Percentiles rank a stretch among this genome's conserved stretches.
phyloP scores from a whole-genome alignment of 2,797 vertebrate species.

The Lophius americanus region DNA sequence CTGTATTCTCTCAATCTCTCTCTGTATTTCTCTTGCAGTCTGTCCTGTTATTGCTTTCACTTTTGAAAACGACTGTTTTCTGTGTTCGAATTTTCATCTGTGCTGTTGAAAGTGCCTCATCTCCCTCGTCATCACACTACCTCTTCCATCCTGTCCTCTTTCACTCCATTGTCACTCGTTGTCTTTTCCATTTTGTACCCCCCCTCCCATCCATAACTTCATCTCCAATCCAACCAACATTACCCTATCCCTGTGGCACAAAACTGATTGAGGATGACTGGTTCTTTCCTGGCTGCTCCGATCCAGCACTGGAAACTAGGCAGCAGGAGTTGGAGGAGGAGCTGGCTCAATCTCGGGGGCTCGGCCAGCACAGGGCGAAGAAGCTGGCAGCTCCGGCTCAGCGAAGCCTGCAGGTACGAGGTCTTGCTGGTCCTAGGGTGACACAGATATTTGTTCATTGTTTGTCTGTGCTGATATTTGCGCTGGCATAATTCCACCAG shows the following conservation, averaged over 20 bases:
- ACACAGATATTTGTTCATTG: neutral
- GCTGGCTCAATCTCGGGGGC: constrained; percentile 85
- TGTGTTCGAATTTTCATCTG: constrained; percentile 25
- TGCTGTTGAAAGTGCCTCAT: constrained; percentile 42
- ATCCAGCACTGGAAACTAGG: constrained; percentile 94
- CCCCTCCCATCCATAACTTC: constrained; percentile 44
- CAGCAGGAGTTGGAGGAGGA: constrained; percentile 97
- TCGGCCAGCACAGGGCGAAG: constrained; percentile 82
- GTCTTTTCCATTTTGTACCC: constrained; percentile 23
- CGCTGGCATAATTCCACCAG: neutral
- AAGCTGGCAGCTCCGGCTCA: constrained; percentile 75
- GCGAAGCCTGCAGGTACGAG: constrained; percentile 86
- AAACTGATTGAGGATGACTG: constrained; percentile 99
- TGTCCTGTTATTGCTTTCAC: constrained; percentile 31
- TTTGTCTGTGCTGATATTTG: neutral
- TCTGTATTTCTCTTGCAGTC: constrained; percentile 40
- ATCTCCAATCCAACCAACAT: constrained; percentile 54
- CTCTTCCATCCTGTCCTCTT: constrained; percentile 48
- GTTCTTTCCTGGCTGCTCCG: constrained; percentile 99
- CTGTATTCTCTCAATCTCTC: constrained; percentile 22
- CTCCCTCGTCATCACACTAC: constrained; percentile 20
- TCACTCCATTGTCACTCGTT: constrained; percentile 38
- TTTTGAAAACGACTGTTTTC: constrained; percentile 33
- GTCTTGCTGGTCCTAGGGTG: neutral
- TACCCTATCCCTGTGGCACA: constrained; percentile 91